These are phyloP conservation scores for Ptyas mucosa DNA, from an alignment of 2,113 vertebrate species.

Conservation along the genomic window DNA sequence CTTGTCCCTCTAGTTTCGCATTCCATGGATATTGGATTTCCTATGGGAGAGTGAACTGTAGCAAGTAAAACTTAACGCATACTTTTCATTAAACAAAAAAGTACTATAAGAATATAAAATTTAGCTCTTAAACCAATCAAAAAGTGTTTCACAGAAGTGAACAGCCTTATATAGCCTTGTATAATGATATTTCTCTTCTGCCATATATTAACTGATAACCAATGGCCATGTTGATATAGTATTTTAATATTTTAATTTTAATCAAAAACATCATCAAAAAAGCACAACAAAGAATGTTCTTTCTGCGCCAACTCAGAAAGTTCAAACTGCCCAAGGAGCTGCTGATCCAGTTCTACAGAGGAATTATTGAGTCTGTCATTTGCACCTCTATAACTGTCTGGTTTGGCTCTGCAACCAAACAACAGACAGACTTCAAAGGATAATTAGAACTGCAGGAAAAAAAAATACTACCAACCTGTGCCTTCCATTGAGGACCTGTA, in stretches of 20 bases:
- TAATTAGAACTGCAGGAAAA: too few species aligned
- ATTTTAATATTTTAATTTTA: background rate
- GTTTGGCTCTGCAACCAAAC: too few species aligned
- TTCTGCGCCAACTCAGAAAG: too few species aligned
- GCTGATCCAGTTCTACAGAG: too few species aligned
- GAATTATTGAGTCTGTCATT: too few species aligned
- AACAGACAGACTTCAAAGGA: too few species aligned
- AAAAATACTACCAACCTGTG: too few species aligned
- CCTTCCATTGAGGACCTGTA: too few species aligned
- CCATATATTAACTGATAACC: background rate
- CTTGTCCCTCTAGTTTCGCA: background rate
- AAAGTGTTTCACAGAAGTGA: background rate
- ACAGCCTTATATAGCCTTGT: background rate
- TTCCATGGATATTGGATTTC: background rate
- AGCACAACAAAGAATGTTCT: too few species aligned
- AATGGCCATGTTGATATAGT: background rate
- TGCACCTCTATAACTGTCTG: too few species aligned
- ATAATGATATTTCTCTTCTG: background rate
- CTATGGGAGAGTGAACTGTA: background rate
- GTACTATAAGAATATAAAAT: background rate
- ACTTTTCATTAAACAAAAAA: background rate
- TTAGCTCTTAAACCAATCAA: background rate
- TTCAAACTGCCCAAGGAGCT: too few species aligned
- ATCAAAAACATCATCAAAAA: too few species aligned
- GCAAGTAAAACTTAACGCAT: background rate